Evolutionary conservation across 2,888 invertebrate species (phyloP), one percentile per base, ranked within the genome.

Genomic region (Gisinianus flammeolus): DNA sequence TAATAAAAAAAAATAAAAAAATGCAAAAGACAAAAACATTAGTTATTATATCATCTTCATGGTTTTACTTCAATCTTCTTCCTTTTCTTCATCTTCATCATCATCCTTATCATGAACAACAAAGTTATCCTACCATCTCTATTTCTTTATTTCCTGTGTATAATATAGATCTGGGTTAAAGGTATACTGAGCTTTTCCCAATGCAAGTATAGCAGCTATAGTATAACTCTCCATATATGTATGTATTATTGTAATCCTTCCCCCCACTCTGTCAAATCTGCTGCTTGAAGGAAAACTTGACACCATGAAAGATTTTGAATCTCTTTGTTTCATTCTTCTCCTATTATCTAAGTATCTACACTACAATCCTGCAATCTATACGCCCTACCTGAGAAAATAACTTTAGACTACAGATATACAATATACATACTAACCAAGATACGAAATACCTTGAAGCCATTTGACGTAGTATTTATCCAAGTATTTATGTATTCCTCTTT

Each of bases 1-100:
- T 91, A 78, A 22, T 24, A 72, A 77, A 72, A 52, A 24, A 28
- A 76, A 76, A 28, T 22, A 24, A 19, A 28, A 12, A 31, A 30
- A 30, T 3, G 19, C 33, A 70, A 72, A 70, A 72, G 12, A 72
- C 16, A 44, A 22, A 16, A 24, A 52, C 44, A 70, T 52, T 52
- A 52, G 24, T 70, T 54, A 70, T 70, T 19, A 33, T 16, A 52
- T 70, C 69, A 52, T 70, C 35, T 58, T 72, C 6, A 12, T 12
- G 16, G n/a, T n/a, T n/a, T n/a, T n/a, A n/a, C n/a, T 35, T 28
- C 56, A 72, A 72, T 72, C 28, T 30, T 28, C 52, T 70, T 26
- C 24, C n/a, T 52, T 19, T 6, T 24, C 69, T 24, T 26, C 66
- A 66, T 64, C 64, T 5, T 19, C 6, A n/a, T 58, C 16, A 68